Evolutionary conservation across 2,888 invertebrate genomes (phyloP).

Genomic region (Apodemia hepburni): DNA sequence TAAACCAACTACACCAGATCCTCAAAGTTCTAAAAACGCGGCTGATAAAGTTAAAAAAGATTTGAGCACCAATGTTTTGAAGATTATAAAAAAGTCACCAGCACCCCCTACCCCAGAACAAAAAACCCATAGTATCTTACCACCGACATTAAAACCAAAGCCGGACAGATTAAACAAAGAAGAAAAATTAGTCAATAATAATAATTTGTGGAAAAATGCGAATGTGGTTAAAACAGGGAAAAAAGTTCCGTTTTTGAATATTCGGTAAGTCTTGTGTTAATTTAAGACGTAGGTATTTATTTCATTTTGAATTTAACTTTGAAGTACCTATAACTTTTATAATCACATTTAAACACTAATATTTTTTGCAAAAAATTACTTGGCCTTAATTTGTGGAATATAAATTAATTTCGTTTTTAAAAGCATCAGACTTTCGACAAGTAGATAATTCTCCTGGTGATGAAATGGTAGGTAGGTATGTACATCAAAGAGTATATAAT

Average conservation of each 20-base stretch:
- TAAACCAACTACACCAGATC: slow-evolving; percentile 48
- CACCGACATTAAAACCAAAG: slow-evolving; percentile 59
- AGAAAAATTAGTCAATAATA: slow-evolving; percentile 69
- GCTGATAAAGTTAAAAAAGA: slow-evolving; percentile 45
- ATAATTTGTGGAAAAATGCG: slow-evolving; percentile 63
- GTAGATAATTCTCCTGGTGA: no score
- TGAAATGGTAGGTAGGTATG: no score
- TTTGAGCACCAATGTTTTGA: slow-evolving; percentile 52
- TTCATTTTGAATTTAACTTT: no score
- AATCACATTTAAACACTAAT: no score
- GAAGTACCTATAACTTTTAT: no score
- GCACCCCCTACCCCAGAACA: slow-evolving; percentile 45
- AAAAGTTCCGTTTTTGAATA: slow-evolving; percentile 42
- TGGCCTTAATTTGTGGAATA: no score
- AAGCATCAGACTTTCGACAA: no score
- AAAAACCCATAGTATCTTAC: slow-evolving; percentile 46
- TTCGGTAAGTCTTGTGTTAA: slow-evolving; percentile 47
- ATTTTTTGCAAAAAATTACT: no score
- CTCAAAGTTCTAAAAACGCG: slow-evolving; percentile 41
- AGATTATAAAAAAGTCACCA: slow-evolving; percentile 62
- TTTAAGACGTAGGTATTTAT: no score
- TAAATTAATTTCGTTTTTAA: no score
- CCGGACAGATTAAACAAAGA: slow-evolving; percentile 50
- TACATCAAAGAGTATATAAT: no score
- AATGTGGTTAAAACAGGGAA: slow-evolving; percentile 47